A percentile compares a stretch with the other conserved stretches of the same genome.
Conservation (phyloP, 2,888 invertebrate genomes). For the Gerris lacustris region DNA sequence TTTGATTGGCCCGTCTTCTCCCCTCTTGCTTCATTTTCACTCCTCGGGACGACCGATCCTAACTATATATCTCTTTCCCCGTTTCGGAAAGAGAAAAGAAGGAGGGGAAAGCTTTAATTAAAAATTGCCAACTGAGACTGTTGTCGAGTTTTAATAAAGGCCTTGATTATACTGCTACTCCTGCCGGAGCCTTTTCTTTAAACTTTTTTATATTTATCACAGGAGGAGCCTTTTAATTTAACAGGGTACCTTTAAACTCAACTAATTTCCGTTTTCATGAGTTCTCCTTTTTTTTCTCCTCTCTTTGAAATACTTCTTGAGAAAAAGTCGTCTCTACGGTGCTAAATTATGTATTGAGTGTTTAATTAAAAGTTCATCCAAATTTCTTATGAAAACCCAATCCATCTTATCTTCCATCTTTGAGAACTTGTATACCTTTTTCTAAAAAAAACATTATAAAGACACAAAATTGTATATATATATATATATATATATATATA, state of each 20-base stretch:
- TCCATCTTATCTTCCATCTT: too few species aligned
- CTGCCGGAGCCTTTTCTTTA: neutral
- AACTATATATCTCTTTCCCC: neutral
- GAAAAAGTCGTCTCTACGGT: neutral
- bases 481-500: too few species aligned
- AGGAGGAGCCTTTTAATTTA: neutral
- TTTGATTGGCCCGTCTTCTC: neutral
- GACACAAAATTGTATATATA: too few species aligned
- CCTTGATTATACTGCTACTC: neutral
- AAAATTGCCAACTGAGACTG: neutral
- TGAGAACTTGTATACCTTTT: too few species aligned
- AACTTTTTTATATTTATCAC: neutral
- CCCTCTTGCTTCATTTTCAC: neutral
- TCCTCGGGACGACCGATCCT: neutral
- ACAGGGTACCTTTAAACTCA: neutral
- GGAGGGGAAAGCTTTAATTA: neutral
- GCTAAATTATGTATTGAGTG: neutral
- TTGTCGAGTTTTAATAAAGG: slow-evolving; percentile 5
- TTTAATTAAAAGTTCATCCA: neutral
- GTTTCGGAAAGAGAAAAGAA: neutral
- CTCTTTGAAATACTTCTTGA: neutral
- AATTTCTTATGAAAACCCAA: neutral
- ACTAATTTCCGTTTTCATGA: slow-evolving; percentile 3
- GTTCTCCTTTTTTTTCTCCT: neutral
- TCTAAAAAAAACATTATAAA: too few species aligned